These are phyloP conservation scores for Thalassarche chlororhynchos DNA, from an alignment of 2,113 vertebrate species.

Conservation along the genomic window DNA sequence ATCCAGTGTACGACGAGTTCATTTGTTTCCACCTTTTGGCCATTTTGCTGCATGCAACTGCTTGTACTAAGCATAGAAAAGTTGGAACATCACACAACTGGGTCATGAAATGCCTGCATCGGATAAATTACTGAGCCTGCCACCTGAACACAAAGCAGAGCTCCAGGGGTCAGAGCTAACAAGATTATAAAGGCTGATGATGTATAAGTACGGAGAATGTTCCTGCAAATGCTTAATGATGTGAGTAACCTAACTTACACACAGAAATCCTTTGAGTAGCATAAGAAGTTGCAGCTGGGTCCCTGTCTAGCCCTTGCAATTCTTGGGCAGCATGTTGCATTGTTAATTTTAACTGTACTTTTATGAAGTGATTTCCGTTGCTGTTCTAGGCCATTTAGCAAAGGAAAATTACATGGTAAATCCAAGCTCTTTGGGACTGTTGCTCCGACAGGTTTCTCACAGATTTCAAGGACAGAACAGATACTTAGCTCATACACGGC, in stretches of 20 bases:
- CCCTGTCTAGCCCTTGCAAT: background rate
- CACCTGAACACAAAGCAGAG: constrained; percentile 15
- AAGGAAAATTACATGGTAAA: background rate
- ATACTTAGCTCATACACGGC: fast-evolving
- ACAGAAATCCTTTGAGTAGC: background rate
- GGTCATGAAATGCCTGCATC: background rate
- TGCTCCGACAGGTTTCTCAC: background rate
- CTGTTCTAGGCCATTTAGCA: background rate
- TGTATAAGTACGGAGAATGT: background rate
- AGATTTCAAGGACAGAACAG: background rate
- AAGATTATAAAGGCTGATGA: constrained; percentile 4
- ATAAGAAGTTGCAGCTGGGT: background rate
- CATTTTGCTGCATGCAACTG: background rate
- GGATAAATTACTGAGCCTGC: background rate
- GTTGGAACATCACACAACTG: background rate
- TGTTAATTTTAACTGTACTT: background rate
- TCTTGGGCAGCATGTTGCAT: background rate
- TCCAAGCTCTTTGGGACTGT: background rate
- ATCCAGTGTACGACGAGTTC: fast-evolving
- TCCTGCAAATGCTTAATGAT: constrained; percentile 10
- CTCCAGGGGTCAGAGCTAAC: background rate
- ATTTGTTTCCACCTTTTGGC: background rate
- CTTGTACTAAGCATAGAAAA: background rate
- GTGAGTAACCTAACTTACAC: background rate
- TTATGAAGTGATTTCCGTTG: background rate